These are phyloP conservation scores for Trochalopteron elliotii DNA, from an alignment of 2,113 vertebrate species.

Conservation along the genomic window DNA sequence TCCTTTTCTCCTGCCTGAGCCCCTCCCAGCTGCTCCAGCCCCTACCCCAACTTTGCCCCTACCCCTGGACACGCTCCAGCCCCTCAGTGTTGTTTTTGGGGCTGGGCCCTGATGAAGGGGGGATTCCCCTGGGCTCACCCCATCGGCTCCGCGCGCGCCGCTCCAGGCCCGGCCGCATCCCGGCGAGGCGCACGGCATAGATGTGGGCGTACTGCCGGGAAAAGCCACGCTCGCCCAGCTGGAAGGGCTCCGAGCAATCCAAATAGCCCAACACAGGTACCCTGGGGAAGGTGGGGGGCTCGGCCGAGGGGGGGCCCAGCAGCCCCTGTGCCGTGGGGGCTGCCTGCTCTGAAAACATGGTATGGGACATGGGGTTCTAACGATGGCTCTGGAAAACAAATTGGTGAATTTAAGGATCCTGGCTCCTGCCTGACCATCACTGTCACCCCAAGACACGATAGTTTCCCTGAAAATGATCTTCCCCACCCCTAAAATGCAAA, in stretches of 20 bases:
- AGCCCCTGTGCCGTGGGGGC: constrained; percentile 74
- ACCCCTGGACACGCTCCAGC: neutral
- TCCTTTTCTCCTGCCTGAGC: neutral
- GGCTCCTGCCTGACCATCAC: fast-evolving
- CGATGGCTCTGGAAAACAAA: neutral
- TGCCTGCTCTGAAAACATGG: constrained; percentile 87
- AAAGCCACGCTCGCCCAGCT: constrained; percentile 84
- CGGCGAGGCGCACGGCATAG: constrained; percentile 86
- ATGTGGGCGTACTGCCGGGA: constrained; percentile 92
- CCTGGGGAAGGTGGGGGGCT: constrained; percentile 79
- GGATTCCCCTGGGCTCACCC: constrained; percentile 73
- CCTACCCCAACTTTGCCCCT: neutral
- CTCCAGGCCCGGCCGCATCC: constrained; percentile 83
- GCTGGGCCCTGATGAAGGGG: neutral
- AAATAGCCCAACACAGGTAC: constrained; percentile 57
- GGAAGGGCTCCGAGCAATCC: constrained; percentile 77
- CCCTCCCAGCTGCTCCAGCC: neutral
- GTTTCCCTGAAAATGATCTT: neutral
- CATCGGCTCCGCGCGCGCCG: constrained; percentile 79
- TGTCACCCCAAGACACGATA: neutral
- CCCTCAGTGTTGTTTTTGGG: neutral
- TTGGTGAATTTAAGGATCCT: fast-evolving
- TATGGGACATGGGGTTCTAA: fast-evolving
- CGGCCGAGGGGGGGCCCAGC: constrained; percentile 71
- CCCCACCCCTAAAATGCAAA: neutral